Conservation (phyloP, 2,797 vertebrate genomes). For the Liasis olivaceus region DNA sequence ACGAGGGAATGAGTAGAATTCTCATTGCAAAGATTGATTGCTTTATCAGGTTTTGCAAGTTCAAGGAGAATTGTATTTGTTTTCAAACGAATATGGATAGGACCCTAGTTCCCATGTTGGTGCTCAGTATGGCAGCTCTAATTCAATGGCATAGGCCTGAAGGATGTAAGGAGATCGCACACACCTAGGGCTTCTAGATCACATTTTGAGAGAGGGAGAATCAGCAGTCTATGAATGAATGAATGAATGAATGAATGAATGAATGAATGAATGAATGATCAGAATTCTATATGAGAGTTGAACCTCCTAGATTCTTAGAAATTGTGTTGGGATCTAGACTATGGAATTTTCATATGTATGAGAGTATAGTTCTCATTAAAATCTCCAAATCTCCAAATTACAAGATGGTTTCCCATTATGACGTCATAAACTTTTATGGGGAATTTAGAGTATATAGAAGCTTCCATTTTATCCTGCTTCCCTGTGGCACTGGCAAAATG, state of each 20-base stretch:
- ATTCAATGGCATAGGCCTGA: too few species aligned
- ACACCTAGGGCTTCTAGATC: too few species aligned
- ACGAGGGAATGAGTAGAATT: too few species aligned
- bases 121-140: too few species aligned
- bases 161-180: too few species aligned
- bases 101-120: too few species aligned
- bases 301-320: constrained; percentile 7
- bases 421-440: constrained; percentile 18
- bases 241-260: too few species aligned
- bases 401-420: constrained; percentile 13
- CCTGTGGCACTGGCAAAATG: neutral
- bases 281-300: neutral
- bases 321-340: neutral
- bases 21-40: too few species aligned
- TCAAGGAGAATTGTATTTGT: too few species aligned
- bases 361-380: neutral
- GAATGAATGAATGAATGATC: neutral
- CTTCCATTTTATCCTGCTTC: constrained; percentile 13
- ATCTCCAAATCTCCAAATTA: constrained; percentile 7
- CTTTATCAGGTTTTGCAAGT: too few species aligned
- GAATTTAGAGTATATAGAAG: constrained; percentile 13
- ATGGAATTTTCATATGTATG: constrained; percentile 1
- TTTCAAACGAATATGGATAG: too few species aligned
- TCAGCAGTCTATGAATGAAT: neutral
- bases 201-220: neutral